Percentiles rank a stretch among this genome's conserved stretches.
Evolutionary conservation across 1,140 invertebrate species (phyloP).

Genomic region (Rhyzopertha dominica): DNA sequence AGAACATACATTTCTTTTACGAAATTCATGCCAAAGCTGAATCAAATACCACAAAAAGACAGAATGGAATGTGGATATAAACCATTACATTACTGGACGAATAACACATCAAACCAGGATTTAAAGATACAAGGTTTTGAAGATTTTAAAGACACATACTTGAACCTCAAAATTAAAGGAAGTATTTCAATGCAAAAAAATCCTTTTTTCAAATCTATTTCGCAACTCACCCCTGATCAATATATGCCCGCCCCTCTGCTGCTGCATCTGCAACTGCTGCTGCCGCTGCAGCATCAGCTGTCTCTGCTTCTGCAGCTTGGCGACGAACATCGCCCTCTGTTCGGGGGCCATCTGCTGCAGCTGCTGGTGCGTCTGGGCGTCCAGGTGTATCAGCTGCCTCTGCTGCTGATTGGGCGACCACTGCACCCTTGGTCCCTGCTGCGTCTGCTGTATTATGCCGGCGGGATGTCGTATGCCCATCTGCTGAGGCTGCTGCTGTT

Average conservation of each 20-base stretch:
- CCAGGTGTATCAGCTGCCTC: slow-evolving; percentile 45
- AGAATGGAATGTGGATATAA: too few species aligned
- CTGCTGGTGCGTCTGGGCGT: slow-evolving; percentile 76
- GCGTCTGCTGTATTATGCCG: slow-evolving; percentile 25
- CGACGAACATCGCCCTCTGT: slow-evolving; percentile 70
- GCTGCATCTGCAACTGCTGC: slow-evolving; percentile 43
- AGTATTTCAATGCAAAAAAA: too few species aligned
- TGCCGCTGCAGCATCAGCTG: slow-evolving; percentile 51
- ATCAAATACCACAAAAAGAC: too few species aligned
- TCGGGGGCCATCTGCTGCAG: slow-evolving; percentile 74
- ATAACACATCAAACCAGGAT: too few species aligned
- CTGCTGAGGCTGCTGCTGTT: slow-evolving; percentile 27
- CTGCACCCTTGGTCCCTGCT: slow-evolving; percentile 25
- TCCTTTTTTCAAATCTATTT: too few species aligned
- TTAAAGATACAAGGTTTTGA: too few species aligned
- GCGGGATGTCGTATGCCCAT: slow-evolving; percentile 29
- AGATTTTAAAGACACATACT: too few species aligned
- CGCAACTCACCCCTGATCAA: slow-evolving; percentile 44
- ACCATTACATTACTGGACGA: too few species aligned
- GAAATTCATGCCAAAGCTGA: too few species aligned
- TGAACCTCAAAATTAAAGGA: too few species aligned
- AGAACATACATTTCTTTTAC: too few species aligned
- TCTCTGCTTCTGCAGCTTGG: slow-evolving; percentile 67
- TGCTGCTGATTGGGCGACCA: slow-evolving; percentile 21
- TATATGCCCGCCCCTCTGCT: slow-evolving; percentile 49